These are phyloP conservation scores for Mirounga angustirostris DNA, from an alignment of 2,113 vertebrate genomes.

Conservation along the genomic window DNA sequence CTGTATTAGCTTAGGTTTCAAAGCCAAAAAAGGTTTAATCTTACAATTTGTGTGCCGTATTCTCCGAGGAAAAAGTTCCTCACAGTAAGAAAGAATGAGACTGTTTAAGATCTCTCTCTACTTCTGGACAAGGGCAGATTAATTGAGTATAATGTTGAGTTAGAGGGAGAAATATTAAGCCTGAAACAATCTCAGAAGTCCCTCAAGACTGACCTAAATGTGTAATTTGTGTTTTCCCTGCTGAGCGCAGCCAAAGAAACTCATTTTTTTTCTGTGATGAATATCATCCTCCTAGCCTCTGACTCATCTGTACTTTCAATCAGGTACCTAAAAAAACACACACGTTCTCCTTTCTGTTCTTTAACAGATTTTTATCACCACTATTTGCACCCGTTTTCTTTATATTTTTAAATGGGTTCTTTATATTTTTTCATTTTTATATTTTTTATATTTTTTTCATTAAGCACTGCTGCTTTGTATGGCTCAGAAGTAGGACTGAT, in stretches of 20 bases:
- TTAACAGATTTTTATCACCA: background rate
- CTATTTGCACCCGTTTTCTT: background rate
- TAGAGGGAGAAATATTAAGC: slow-evolving; percentile 65
- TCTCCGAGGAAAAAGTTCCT: slow-evolving; percentile 57
- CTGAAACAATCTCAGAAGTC: slow-evolving; percentile 67
- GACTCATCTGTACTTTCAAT: background rate
- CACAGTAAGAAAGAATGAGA: slow-evolving; percentile 17
- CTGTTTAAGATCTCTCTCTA: slow-evolving; percentile 52
- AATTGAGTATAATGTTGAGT: slow-evolving; percentile 39
- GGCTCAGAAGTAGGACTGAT: background rate
- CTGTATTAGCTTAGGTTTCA: slow-evolving; percentile 42
- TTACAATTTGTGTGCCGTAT: slow-evolving; percentile 3
- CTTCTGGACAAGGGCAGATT: slow-evolving; percentile 55
- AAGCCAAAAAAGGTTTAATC: slow-evolving; percentile 33
- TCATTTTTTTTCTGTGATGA: slow-evolving; percentile 67
- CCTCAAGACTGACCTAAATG: slow-evolving; percentile 70
- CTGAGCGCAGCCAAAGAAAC: slow-evolving; percentile 59
- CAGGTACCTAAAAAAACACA: background rate
- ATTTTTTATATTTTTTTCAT: background rate
- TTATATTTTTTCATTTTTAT: background rate
- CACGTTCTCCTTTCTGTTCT: background rate
- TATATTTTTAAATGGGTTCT: background rate
- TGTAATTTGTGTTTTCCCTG: slow-evolving; percentile 48
- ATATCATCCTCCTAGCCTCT: background rate
- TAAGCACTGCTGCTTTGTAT: background rate